Conservation (phyloP, 2,888 invertebrate species). For the Cephus spinipes region DNA sequence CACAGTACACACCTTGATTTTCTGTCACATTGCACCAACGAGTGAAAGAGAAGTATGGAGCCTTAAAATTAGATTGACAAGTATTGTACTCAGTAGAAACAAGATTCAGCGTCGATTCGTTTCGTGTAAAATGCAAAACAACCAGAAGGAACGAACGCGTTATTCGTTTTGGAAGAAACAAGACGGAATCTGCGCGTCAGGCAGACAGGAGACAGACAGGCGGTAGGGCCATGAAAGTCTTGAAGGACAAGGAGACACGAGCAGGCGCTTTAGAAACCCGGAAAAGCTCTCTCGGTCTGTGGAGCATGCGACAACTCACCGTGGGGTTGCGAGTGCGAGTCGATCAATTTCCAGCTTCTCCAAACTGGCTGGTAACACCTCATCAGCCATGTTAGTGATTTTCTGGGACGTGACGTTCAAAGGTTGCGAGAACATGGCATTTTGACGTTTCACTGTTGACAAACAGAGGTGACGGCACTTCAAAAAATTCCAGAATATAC, state of each 20-base stretch:
- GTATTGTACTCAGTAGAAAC: neutral
- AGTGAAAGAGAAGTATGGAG: neutral
- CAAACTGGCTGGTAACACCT: constrained; percentile 57
- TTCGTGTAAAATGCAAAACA: neutral
- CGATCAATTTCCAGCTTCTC: constrained; percentile 60
- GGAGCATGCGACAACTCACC: constrained; percentile 14
- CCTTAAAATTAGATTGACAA: neutral
- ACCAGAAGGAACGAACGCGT: neutral
- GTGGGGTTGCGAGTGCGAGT: constrained; percentile 25
- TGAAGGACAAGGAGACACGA: constrained; percentile 13
- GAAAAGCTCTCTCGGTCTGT: neutral
- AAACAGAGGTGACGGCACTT: constrained; percentile 30
- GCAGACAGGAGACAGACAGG: neutral
- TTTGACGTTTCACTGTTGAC: constrained; percentile 39
- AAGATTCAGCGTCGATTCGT: neutral
- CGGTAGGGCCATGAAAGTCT: neutral
- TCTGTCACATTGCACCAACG: neutral
- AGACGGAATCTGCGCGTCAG: neutral
- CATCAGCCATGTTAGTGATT: constrained; percentile 53
- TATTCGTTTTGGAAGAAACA: neutral
- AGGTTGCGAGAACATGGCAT: constrained; percentile 38
- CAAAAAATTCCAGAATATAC: constrained; percentile 42
- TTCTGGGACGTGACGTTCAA: constrained; percentile 30
- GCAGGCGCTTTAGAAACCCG: constrained; percentile 31
- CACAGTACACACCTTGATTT: neutral